A percentile compares a stretch with the other conserved stretches of the same genome.
phyloP scores from a whole-genome alignment of 2,797 vertebrate species.

The Spinibarbus caldwelli region DNA sequence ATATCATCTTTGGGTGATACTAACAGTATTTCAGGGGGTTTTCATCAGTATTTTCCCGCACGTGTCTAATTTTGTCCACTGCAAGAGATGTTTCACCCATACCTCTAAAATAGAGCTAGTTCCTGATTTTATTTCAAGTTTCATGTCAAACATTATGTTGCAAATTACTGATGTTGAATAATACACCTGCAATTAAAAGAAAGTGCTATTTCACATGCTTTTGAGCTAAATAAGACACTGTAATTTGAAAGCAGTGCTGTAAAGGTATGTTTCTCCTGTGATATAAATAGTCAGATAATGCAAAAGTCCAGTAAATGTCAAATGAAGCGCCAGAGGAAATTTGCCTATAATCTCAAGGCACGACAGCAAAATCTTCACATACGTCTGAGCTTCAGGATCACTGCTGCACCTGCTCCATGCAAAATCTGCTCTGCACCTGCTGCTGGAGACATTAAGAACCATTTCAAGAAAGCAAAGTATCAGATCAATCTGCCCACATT shows the following conservation, averaged over 20 bases:
- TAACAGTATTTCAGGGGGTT: slow-evolving; percentile 13
- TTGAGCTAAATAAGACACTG: neutral
- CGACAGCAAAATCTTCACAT: neutral
- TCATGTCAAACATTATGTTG: slow-evolving; percentile 19
- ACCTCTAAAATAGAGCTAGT: slow-evolving; percentile 47
- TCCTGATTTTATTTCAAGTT: slow-evolving; percentile 57
- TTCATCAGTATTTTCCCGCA: slow-evolving; percentile 37
- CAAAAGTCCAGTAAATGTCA: neutral
- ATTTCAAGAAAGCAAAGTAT: slow-evolving; percentile 1
- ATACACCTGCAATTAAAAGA: neutral
- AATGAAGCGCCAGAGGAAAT: neutral
- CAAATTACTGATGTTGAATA: neutral
- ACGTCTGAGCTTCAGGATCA: neutral
- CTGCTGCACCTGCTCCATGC: slow-evolving; percentile 21
- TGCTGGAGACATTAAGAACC: slow-evolving; percentile 3
- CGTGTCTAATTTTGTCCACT: slow-evolving; percentile 23
- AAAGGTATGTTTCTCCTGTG: neutral
- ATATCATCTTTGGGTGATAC: neutral
- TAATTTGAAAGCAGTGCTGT: neutral
- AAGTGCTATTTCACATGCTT: neutral
- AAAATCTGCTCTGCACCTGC: slow-evolving; percentile 10
- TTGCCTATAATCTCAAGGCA: neutral
- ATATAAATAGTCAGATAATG: neutral
- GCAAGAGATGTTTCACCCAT: slow-evolving; percentile 32
- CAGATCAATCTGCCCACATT: neutral